phyloP scores from a whole-genome alignment of 2,113 vertebrate species.

The Erythrolamprus reginae region DNA sequence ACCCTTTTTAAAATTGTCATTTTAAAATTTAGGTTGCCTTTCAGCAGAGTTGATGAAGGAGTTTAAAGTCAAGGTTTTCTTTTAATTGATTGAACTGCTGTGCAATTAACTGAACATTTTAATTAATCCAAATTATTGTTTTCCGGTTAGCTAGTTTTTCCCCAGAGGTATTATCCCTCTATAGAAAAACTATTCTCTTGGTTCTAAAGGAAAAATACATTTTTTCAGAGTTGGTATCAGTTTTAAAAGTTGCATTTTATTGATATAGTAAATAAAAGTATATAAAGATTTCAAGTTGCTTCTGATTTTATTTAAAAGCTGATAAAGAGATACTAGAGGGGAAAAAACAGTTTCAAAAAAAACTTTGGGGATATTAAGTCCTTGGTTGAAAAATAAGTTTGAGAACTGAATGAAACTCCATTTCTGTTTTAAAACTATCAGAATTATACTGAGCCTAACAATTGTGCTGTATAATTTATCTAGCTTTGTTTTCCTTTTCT shows the following conservation, averaged over 20 bases:
- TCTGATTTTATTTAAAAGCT: neutral
- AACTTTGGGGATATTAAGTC: constrained; percentile 36
- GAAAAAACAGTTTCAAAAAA: neutral
- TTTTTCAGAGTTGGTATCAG: neutral
- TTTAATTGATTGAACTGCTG: constrained; percentile 3
- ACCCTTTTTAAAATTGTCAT: neutral
- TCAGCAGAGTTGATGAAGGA: neutral
- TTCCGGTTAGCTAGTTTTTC: neutral
- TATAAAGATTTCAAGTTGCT: neutral
- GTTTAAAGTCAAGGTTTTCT: neutral
- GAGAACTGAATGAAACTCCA: constrained; percentile 37
- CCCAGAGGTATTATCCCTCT: constrained; percentile 8
- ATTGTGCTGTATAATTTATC: constrained; percentile 22
- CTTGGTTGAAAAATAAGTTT: constrained; percentile 36
- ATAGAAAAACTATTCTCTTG: neutral
- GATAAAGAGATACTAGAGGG: neutral
- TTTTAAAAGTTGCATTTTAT: neutral
- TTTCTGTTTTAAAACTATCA: constrained; percentile 35
- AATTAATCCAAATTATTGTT: neutral
- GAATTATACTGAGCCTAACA: constrained; percentile 24
- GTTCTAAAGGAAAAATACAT: neutral
- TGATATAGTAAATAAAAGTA: neutral
- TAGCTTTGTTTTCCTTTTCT: constrained; percentile 9
- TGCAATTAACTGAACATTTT: constrained; percentile 11
- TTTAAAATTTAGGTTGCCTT: neutral